Conservation (phyloP, 2,113 vertebrate genomes). For the Ctenomys sociabilis region DNA sequence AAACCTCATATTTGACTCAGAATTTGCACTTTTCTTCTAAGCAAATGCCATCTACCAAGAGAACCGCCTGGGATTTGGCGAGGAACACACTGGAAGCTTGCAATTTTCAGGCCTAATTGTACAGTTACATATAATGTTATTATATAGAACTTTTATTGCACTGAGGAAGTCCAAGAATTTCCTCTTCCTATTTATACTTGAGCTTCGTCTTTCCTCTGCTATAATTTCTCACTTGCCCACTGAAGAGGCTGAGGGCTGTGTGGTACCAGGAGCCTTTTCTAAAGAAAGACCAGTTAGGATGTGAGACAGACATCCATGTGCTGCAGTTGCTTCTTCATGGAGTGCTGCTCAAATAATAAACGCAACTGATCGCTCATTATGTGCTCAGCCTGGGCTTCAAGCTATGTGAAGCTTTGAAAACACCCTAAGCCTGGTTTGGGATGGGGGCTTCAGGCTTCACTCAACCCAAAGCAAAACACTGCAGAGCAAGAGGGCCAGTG, state of each 20-base stretch:
- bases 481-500: neutral
- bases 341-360: neutral
- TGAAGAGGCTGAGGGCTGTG: constrained; percentile 40
- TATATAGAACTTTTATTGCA: constrained; percentile 59
- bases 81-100: constrained; percentile 65
- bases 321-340: neutral
- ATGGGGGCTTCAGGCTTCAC: neutral
- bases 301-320: neutral
- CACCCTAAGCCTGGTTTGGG: neutral
- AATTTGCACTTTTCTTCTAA: constrained; percentile 68
- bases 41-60: constrained; percentile 60
- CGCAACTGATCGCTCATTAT: neutral
- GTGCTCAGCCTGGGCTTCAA: neutral
- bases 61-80: constrained; percentile 56
- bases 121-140: constrained; percentile 63
- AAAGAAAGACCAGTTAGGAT: neutral
- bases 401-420: neutral
- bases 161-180: constrained; percentile 66
- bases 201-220: constrained; percentile 50
- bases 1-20: constrained; percentile 66
- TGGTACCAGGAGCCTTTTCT: neutral
- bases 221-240: constrained; percentile 29
- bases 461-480: neutral
- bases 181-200: constrained; percentile 70
- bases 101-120: constrained; percentile 78